phyloP scores from a whole-genome alignment of 2,888 invertebrate species.

The Strigamia transsilvanica region DNA sequence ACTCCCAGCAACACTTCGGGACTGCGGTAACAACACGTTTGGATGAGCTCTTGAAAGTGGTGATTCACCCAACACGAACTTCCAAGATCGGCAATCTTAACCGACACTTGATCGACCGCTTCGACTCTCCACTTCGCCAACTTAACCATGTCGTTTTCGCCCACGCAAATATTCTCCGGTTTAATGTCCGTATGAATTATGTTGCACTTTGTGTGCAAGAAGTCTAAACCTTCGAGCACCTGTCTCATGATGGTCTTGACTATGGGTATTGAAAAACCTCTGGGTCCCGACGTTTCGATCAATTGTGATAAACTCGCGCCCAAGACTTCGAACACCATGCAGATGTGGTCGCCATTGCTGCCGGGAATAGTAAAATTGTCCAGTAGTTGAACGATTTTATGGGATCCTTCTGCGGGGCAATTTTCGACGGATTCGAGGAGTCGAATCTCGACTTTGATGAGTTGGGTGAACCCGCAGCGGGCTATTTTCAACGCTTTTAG shows the following conservation, averaged over 20 bases:
- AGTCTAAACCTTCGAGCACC: no score
- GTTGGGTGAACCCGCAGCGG: constrained; percentile 57
- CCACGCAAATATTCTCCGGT: constrained; percentile 73
- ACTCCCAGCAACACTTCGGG: no score
- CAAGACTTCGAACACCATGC: constrained; percentile 99
- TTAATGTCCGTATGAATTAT: constrained; percentile 62
- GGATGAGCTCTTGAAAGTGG: no score
- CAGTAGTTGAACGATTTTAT: constrained; percentile 92
- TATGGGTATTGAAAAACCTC: constrained; percentile 94
- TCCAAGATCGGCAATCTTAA: no score
- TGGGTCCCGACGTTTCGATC: constrained; percentile 97
- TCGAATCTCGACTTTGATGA: constrained; percentile 99
- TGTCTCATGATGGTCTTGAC: constrained; percentile 95
- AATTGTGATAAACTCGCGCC: constrained; percentile 97
- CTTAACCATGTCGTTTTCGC: no score
- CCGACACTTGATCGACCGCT: no score
- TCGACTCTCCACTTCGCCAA: no score
- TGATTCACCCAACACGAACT: no score
- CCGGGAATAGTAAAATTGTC: constrained; percentile 99
- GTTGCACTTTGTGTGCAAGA: no score
- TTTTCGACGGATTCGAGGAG: constrained; percentile 90
- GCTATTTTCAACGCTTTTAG: neutral
- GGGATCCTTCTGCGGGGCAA: constrained; percentile 84
- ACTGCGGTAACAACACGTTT: no score
- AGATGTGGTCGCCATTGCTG: constrained; percentile 97